These are phyloP conservation scores for Aphis craccivora DNA, from an alignment of 1,140 invertebrate genomes.

Conservation along the genomic window DNA sequence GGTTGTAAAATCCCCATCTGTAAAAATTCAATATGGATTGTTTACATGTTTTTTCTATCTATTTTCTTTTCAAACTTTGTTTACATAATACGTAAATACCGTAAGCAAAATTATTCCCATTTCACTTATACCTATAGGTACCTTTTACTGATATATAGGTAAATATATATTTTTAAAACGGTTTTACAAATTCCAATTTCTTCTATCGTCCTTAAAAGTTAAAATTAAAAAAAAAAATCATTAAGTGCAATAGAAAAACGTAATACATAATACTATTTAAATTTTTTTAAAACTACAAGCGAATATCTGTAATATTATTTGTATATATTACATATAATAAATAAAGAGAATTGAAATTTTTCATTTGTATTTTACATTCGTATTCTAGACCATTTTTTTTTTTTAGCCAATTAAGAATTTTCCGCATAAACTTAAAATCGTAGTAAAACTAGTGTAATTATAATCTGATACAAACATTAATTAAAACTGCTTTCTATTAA, in stretches of 20 bases:
- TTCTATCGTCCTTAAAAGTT: neutral
- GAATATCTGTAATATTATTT: no score
- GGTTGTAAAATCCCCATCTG: conserved; percentile 57
- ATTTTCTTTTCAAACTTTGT: neutral
- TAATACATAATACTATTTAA: neutral
- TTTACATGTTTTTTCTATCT: neutral
- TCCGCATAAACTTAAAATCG: no score
- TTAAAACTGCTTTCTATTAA: neutral
- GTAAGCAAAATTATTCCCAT: neutral
- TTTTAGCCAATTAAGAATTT: no score
- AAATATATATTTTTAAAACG: neutral
- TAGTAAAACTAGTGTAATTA: no score
- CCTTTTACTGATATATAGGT: neutral
- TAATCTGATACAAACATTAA: neutral
- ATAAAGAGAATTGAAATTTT: neutral
- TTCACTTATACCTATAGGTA: neutral
- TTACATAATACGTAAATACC: neutral
- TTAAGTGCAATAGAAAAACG: neutral
- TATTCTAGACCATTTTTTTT: neutral
- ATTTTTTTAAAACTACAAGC: neutral
- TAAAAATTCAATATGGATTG: neutral
- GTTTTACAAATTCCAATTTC: neutral
- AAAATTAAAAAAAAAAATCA: neutral
- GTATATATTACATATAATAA: neutral
- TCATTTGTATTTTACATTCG: neutral